phyloP scores from a whole-genome alignment of 2,797 vertebrate genomes.

The Staurois parvus region DNA sequence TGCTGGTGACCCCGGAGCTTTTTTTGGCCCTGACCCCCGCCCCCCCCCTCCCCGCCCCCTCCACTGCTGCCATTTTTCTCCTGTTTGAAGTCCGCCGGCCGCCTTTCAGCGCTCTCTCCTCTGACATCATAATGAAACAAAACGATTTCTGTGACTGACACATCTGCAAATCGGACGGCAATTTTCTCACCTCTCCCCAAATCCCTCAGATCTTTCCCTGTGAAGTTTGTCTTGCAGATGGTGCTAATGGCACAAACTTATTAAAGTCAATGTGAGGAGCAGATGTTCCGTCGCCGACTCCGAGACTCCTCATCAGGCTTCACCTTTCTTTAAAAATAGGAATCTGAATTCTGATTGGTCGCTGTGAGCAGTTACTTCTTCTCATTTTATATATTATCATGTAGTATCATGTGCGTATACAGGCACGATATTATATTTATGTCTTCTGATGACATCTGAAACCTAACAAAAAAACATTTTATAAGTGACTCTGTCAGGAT shows the following conservation, averaged over 20 bases:
- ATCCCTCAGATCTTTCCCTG: not conserved
- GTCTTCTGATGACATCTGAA: too few relatives aligned
- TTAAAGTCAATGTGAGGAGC: not conserved
- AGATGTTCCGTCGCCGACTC: not conserved
- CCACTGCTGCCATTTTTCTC: not conserved
- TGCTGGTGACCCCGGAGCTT: not conserved
- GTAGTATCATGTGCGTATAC: too few relatives aligned
- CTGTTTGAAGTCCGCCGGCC: not conserved
- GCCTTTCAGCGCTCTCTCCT: not conserved
- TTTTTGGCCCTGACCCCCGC: not conserved
- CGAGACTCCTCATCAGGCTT: not conserved
- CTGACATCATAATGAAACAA: constrained; percentile 14
- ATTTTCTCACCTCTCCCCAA: not conserved
- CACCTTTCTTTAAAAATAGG: not conserved
- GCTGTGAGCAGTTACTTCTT: too few relatives aligned
- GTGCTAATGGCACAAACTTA: not conserved
- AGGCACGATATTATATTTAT: too few relatives aligned
- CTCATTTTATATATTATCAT: too few relatives aligned
- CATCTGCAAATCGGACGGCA: not conserved
- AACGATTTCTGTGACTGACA: constrained; percentile 3
- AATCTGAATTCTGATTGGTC: not conserved
- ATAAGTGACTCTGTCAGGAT: too few relatives aligned
- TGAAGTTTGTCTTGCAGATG: not conserved
- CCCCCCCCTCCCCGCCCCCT: not conserved
- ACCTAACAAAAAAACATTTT: too few relatives aligned